These are phyloP conservation scores for Acromyrmex charruanus DNA, from an alignment of 1,140 invertebrate species.

Conservation along the genomic window DNA sequence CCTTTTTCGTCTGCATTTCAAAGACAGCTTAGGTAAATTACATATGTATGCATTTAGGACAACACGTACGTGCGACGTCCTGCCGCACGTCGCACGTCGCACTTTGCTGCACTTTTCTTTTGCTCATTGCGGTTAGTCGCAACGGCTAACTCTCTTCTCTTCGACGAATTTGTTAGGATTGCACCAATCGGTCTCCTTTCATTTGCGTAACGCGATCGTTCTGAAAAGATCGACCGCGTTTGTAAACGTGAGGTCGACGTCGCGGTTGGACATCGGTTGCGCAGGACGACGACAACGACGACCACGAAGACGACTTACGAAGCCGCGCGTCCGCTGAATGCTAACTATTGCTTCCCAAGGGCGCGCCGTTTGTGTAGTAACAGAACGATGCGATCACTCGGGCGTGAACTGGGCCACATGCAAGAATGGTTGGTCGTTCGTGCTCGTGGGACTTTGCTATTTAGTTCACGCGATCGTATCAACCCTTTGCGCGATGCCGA, in stretches of 20 bases:
- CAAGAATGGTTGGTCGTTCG: slow-evolving; percentile 26
- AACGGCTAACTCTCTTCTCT: not conserved
- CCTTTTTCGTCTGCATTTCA: slow-evolving; percentile 48
- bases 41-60: slow-evolving; percentile 36
- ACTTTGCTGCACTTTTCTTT: not conserved
- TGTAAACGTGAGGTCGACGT: slow-evolving; percentile 76
- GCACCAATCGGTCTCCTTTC: slow-evolving; percentile 51
- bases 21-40: slow-evolving; percentile 33
- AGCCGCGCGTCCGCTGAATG: slow-evolving; percentile 66
- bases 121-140: not conserved
- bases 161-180: slow-evolving; percentile 46
- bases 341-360: slow-evolving; percentile 70
- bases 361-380: slow-evolving; percentile 63
- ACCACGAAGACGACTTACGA: slow-evolving; percentile 47
- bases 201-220: slow-evolving; percentile 76
- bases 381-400: slow-evolving; percentile 58
- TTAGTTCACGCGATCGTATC: slow-evolving; percentile 53
- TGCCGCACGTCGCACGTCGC: not conserved
- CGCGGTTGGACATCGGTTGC: slow-evolving; percentile 63
- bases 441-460: slow-evolving; percentile 32
- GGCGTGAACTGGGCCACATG: slow-evolving; percentile 75
- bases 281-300: slow-evolving; percentile 40
- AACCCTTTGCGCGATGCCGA: slow-evolving; percentile 49
- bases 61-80: not conserved
- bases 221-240: slow-evolving; percentile 76